phyloP scores from a whole-genome alignment of 30 jellyfish, hydroid and myxozoan species.

The Aurelia aurita complex sp. Pacific region DNA sequence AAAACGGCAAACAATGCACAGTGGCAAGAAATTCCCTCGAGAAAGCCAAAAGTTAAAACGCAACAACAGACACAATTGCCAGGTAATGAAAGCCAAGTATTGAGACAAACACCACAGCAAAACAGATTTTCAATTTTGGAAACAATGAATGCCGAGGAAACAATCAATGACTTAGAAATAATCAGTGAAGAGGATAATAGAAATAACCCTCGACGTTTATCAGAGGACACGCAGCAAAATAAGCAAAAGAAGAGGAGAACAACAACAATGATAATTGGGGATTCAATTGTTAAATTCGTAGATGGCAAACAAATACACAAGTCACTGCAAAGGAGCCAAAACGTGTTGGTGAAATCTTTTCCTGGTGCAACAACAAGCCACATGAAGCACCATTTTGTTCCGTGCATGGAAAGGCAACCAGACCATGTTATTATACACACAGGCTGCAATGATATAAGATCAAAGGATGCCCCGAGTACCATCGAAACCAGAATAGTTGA shows the following conservation, averaged over 20 bases:
- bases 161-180: slow-evolving; percentile 25
- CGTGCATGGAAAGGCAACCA: slow-evolving; percentile 33
- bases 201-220: slow-evolving; percentile 11
- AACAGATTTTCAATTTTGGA: slow-evolving; percentile 29
- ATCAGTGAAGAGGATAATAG: slow-evolving; percentile 22
- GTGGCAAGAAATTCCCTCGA: neutral
- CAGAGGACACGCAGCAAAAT: neutral
- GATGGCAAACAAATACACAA: slow-evolving; percentile 15
- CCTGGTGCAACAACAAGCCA: slow-evolving; percentile 46
- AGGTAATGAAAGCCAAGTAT: slow-evolving; percentile 13
- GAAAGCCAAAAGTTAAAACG: neutral
- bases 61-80: slow-evolving; percentile 4
- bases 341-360: slow-evolving; percentile 21
- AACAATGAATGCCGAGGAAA: slow-evolving; percentile 21
- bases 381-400: slow-evolving; percentile 39
- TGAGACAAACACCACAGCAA: slow-evolving; percentile 23
- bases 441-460: slow-evolving; percentile 42
- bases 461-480: slow-evolving; percentile 25
- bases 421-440: slow-evolving; percentile 19
- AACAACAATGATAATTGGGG: slow-evolving; percentile 11
- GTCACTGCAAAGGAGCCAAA: slow-evolving; percentile 20
- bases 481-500: slow-evolving; percentile 17
- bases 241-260: neutral
- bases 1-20: slow-evolving; percentile 13
- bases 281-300: slow-evolving; percentile 3